These are phyloP conservation scores for Poecilia velifera DNA, from an alignment of 2,797 vertebrate genomes.

Conservation along the genomic window DNA sequence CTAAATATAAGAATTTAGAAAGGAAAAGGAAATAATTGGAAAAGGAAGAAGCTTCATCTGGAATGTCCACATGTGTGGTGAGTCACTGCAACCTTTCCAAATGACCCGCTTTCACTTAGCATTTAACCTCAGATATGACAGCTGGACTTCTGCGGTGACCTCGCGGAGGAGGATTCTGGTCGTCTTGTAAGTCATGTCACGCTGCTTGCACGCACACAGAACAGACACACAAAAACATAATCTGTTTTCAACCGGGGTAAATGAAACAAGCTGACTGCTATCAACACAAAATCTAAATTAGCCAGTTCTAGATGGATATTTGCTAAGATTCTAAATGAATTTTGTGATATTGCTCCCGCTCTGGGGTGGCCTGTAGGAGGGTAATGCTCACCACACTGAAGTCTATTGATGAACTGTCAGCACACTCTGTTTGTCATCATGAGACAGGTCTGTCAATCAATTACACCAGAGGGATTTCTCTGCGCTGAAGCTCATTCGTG, in stretches of 20 bases:
- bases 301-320: not conserved
- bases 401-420: slow-evolving; percentile 59
- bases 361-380: not conserved
- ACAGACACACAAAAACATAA: slow-evolving; percentile 7
- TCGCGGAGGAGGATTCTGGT: slow-evolving; percentile 48
- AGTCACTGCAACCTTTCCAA: slow-evolving; percentile 62
- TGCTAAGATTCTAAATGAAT: slow-evolving; percentile 15
- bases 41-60: not conserved
- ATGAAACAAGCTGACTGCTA: slow-evolving; percentile 5
- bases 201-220: slow-evolving; percentile 11
- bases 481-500: slow-evolving; percentile 9
- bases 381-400: slow-evolving; percentile 27
- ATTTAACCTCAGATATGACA: slow-evolving; percentile 66
- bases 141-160: slow-evolving; percentile 53
- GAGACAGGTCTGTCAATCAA: slow-evolving; percentile 43
- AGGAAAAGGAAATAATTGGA: not conserved
- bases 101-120: slow-evolving; percentile 48
- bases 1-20: not conserved
- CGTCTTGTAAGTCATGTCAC: slow-evolving; percentile 36
- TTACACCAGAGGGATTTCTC: slow-evolving; percentile 35
- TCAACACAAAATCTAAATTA: slow-evolving; percentile 21
- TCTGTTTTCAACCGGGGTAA: not conserved
- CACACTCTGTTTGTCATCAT: slow-evolving; percentile 47
- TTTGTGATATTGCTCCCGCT: slow-evolving; percentile 11
- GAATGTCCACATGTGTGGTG: slow-evolving; percentile 59